These are phyloP conservation scores for Corythornis vintsioides DNA, from an alignment of 2,113 vertebrate species.

Conservation along the genomic window DNA sequence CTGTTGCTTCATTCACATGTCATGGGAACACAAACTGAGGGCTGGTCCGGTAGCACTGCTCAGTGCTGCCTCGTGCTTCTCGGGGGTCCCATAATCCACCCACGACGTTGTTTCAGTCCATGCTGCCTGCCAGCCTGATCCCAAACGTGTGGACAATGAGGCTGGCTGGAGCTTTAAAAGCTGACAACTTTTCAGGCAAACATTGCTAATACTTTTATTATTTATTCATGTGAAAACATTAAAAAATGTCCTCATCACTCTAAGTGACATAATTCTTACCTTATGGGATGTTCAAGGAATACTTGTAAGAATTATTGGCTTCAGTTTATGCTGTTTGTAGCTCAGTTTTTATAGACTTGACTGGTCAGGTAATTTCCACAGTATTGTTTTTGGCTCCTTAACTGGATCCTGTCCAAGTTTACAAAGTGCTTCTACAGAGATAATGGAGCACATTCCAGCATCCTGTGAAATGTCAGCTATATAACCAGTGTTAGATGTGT, in stretches of 20 bases:
- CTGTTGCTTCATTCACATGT: not conserved
- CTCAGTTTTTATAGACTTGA: constrained; percentile 29
- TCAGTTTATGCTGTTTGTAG: not conserved
- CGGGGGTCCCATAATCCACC: not conserved
- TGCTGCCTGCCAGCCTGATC: not conserved
- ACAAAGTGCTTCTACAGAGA: constrained; percentile 6
- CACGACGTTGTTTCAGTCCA: not conserved
- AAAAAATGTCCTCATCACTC: not conserved
- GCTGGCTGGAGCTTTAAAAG: not conserved
- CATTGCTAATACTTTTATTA: not conserved
- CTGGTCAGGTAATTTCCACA: constrained; percentile 45
- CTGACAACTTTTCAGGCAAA: not conserved
- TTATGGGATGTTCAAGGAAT: not conserved
- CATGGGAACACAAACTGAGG: not conserved
- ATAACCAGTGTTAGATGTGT: not conserved
- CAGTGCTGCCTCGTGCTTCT: not conserved
- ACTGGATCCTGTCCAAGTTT: constrained; percentile 1
- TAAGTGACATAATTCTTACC: not conserved
- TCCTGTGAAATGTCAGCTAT: constrained; percentile 14
- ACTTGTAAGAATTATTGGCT: not conserved
- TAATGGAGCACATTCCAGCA: constrained; percentile 16
- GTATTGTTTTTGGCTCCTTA: constrained; percentile 30
- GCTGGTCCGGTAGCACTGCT: not conserved
- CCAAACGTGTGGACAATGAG: not conserved
- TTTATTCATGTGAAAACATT: not conserved